Conservation (phyloP, 2,888 invertebrate genomes). For the Meiosimyza decipiens region DNA sequence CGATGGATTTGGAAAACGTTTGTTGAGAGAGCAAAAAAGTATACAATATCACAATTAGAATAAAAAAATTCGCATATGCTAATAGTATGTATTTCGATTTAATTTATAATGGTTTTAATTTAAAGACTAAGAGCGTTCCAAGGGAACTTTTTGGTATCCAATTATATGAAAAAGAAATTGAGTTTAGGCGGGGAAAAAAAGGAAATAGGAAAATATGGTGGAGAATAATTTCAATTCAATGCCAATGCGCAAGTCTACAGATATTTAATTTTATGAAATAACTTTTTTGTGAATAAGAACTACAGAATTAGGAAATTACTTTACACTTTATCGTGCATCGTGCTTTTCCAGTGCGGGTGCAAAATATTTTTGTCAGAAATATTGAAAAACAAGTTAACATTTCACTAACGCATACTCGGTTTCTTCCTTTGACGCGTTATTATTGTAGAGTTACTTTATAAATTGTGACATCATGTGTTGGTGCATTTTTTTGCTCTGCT, state of each 20-base stretch:
- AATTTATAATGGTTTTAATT: too few relatives aligned
- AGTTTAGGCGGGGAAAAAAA: neutral
- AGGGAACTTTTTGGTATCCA: conserved; percentile 19
- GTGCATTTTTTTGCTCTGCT: conserved; percentile 24
- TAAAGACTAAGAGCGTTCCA: neutral
- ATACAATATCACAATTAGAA: too few relatives aligned
- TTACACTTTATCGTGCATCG: neutral
- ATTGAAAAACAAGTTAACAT: too few relatives aligned
- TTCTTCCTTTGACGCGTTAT: conserved; percentile 2
- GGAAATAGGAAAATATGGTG: neutral
- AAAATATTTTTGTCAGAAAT: neutral
- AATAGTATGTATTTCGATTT: neutral
- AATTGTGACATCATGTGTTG: conserved; percentile 30
- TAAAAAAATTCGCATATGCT: too few relatives aligned
- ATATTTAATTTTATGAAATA: conserved; percentile 31
- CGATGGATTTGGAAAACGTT: too few relatives aligned
- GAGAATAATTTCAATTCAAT: conserved; percentile 7
- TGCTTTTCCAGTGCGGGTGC: neutral
- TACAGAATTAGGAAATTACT: neutral
- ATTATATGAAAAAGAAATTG: neutral
- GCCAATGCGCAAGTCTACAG: conserved; percentile 7
- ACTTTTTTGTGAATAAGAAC: too few relatives aligned
- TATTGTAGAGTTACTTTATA: conserved; percentile 23
- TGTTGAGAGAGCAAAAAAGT: too few relatives aligned
- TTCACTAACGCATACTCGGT: too few relatives aligned